Conservation (phyloP, 2,113 vertebrate species). For the Bufo gargarizans region DNA sequence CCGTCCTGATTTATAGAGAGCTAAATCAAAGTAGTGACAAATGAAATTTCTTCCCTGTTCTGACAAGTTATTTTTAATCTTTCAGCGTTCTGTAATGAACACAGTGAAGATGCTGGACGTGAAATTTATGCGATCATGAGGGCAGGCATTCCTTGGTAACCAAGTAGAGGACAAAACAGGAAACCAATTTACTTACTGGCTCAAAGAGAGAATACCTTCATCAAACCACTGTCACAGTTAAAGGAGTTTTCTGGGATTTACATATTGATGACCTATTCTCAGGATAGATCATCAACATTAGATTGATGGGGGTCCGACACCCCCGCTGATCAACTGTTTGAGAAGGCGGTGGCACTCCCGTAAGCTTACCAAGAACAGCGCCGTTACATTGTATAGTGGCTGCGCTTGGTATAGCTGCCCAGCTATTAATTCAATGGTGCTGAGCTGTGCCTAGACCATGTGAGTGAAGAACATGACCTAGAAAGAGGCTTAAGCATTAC, state of each 20-base stretch:
- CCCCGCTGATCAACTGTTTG: no score
- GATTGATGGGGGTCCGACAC: no score
- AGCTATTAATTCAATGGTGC: no score
- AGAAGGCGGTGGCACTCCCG: no score
- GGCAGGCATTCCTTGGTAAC: conserved; percentile 27
- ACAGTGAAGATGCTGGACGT: conserved; percentile 47
- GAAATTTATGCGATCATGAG: conserved; percentile 49
- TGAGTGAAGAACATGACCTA: no score
- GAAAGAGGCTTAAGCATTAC: no score
- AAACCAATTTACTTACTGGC: conserved; percentile 1
- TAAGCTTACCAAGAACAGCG: no score
- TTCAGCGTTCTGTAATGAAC: conserved; percentile 56
- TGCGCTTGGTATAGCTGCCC: no score
- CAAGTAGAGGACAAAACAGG: conserved; percentile 16
- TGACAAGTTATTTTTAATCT: conserved; percentile 60
- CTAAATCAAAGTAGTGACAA: conserved; percentile 58
- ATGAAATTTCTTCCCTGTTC: conserved; percentile 58
- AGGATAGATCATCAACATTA: no score
- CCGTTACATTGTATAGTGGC: no score
- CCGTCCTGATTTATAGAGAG: conserved; percentile 58
- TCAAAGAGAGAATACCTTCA: not conserved
- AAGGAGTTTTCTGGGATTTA: not conserved
- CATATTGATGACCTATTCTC: no score
- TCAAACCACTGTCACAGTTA: not conserved
- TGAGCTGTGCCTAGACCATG: no score